Evolutionary conservation across 2,888 invertebrate genomes (phyloP), one percentile per base, ranked within the genome.

Genomic region (Catocala fraxini): DNA sequence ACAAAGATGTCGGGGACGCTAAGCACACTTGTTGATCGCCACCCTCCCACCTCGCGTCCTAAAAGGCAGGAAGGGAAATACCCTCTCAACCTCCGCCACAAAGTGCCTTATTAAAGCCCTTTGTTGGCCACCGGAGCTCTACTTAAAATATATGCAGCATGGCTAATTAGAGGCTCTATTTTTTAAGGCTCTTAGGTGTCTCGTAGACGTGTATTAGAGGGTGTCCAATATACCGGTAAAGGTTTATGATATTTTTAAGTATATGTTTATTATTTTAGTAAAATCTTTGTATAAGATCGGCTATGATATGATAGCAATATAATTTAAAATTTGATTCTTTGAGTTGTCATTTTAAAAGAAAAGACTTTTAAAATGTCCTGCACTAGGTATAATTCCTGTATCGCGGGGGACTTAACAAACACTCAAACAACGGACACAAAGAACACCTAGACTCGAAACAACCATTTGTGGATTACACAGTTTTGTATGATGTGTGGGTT

Each of bases 11-110:
- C 4, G 63, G 64, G 68, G 59, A 53, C 62, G 46, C 58, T 70
- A 70, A 75, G 73, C 51, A 67, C 76, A 80, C 81, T 79, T 80
- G 79, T 80, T 80, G 79, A 75, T 62, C 58, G 48, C 65, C 5
- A 61, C 64, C 66, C 48, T 25, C 48, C 53, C 11, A 10, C 15
- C 51, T 52, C 13, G 10, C 35, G 6, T n/a, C 25, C 43, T 51
- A 15, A 39, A 56, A 39, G 56, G 49, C 49, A 48, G 51, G 39
- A 34, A 55, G 63, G 52, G 54, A 67, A 72, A 61, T 65, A 59
- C 63, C 63, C 60, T 60, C 59, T 59, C 56, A 60, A 55, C 48
- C 43, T 43, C 7, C 39, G 46, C 49, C 15, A 33, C 56, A 52
- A 58, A 70, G 76, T 41, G 51, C 54, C 68, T 74, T 64, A 65